Base-by-base conservation (phyloP, 1,140 invertebrate species). In the Bombus consobrinus region DNA sequence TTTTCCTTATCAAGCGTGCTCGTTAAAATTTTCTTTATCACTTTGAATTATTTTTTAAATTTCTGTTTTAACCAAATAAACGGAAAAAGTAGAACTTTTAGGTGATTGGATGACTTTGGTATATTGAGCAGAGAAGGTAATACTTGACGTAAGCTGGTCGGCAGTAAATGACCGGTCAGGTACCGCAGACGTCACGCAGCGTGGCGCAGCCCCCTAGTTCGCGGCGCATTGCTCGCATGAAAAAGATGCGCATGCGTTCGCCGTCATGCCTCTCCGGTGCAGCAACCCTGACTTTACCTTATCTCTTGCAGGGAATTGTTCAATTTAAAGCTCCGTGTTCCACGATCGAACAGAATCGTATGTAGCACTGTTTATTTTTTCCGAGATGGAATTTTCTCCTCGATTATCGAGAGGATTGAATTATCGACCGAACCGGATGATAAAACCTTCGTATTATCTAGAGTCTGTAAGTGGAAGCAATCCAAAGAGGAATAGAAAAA, bases 161-260 rank as follows among this genome's bases (percentile, higher is more conserved):
- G 85, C 79, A 43, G 79, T 74, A 72, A 83, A 68, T 66, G 76
- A 87, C 76, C 59, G 81, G 87, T 81, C 74, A 78, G 81, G 34
- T 59, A 87, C 82, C 75, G 68, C 64, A 68, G 62, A 74, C 64
- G 76, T 89, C 79, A 81, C 82, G 86, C 83, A 83, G 82, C 62
- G 39, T 78, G 81, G 86, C 64, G 79, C 64, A 68, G 47, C 66
- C 64, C 47, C 76, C 41, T 62, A 79, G 68, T 68, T 25, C 43
- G 62, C 41, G 37, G n/a, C 47, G 76, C 68, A 37, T 47, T 62
- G 66, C 69, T 73, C 34, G 53, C 57, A 71, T 72, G 57, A 32
- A 72, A 73, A 80, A 72, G 77, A 69, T 37, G 66, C 69, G 34
- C 77, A 73, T 62, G 85, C 75, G 64, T 47, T 37, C 15, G 4